These are phyloP conservation scores for Hemicrepidius hirtus DNA, from an alignment of 2,888 invertebrate species.

Conservation along the genomic window DNA sequence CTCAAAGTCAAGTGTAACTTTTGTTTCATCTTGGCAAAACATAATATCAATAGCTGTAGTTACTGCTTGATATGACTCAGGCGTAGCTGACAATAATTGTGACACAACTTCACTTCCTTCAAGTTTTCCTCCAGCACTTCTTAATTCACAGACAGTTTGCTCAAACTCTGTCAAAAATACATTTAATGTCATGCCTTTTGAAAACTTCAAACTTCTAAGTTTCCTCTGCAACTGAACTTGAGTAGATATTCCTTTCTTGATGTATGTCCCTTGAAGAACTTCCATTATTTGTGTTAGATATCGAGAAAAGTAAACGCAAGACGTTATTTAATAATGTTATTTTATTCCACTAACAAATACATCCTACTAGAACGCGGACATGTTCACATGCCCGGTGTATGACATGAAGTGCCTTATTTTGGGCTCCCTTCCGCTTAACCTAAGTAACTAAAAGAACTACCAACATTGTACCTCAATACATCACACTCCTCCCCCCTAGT, in stretches of 20 bases:
- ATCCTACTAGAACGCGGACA: too few species aligned
- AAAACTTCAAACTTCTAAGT: neutral
- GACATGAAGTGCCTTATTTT: too few species aligned
- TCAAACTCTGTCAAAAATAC: conserved; percentile 42
- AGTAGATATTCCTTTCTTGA: conserved; percentile 31
- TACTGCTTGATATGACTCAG: conserved; percentile 47
- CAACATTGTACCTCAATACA: too few species aligned
- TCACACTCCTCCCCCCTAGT: too few species aligned
- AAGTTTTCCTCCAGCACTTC: conserved; percentile 46
- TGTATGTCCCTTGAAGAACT: conserved; percentile 40
- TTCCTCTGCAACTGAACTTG: too few species aligned
- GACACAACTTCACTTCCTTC: conserved; percentile 45
- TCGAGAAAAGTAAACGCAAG: too few species aligned
- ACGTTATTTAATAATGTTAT: too few species aligned
- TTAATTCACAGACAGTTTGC: conserved; percentile 47
- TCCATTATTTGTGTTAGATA: too few species aligned
- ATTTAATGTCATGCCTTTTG: neutral
- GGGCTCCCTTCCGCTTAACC: too few species aligned
- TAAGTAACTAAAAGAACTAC: too few species aligned
- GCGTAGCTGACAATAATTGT: conserved; percentile 51
- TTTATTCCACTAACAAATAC: too few species aligned
- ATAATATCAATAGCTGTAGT: conserved; percentile 52
- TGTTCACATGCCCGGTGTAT: too few species aligned
- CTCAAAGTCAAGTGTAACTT: conserved; percentile 47
- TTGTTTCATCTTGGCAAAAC: conserved; percentile 35